Evolutionary conservation across 2,113 vertebrate genomes (phyloP), one percentile per base, ranked within the genome.

Genomic region (Bubo blakistoni): DNA sequence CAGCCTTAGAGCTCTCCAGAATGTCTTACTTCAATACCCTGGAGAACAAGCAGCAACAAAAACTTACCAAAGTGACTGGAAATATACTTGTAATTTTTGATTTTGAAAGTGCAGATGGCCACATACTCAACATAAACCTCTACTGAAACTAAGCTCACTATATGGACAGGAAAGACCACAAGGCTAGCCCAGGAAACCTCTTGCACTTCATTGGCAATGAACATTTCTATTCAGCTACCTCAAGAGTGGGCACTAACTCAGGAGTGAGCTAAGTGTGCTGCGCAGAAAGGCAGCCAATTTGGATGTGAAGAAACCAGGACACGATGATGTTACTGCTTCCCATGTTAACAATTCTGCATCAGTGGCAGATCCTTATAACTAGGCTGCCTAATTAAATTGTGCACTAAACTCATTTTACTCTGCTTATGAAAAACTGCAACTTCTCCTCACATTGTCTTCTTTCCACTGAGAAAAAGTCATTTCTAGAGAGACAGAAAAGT

Each of bases 231-330:
- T 62, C 1, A 0, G 11, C 19, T 78, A 59, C 32, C 25, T 70
- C 32, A 69, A 66, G 16, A 40, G 46, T 3, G 13, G 25, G 32
- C 8, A 40, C 13, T 47, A 85, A 67, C 20, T 57, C 46, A 84
- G 16, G 85, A 51, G 9, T 3, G 7, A 18, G 7, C 0, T 0
- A 73, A 27, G 1, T 25, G 7, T 9, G 4, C 40, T 27, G 4
- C 30, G 32, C 19, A 81, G 38, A 81, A 88, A 78, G 11, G 18
- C 5, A 67, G 42, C 1, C 59, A 61, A 26, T 9, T 9, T 21
- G 21, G 4, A 62, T 51, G 7, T 16, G 19, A 74, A 82, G 32
- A 93, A 58, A 66, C 10, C 25, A 57, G 27, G 30, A 70, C 32
- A n/a, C 2, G 4, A 34, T 6, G 15, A 63, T 26, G 21, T 16